Base-by-base conservation (phyloP, 2,113 vertebrate genomes). In the Lasiurus borealis region DNA sequence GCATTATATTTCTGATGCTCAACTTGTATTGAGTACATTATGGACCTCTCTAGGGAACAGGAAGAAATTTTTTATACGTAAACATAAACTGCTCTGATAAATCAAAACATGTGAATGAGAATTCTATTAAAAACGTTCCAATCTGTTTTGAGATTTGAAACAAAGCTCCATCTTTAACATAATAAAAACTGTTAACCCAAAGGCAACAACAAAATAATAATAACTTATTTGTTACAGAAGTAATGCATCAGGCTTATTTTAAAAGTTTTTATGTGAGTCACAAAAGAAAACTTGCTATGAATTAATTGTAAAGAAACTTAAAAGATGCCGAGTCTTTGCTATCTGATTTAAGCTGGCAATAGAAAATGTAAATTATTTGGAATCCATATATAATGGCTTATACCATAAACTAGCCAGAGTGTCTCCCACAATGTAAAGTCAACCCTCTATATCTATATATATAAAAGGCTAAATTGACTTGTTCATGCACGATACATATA, bases 31-130 rank as follows among this genome's bases (percentile, higher is more conserved):
- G 86, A 97, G 94, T 97, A 95, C 96, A 97, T 98, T 97, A 98
- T 27, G 52, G 97, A 98, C 96, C 97, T 97, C 98, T 98, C 98
- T 57, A 95, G 98, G 97, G 98, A 98, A 77, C 16, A 87, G 78
- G 96, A 98, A 97, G 95, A 96, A 93, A 92, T 83, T 84, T 97
- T 98, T 98, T 98, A 98, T 91, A 98, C 97, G 96, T 97, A 98
- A 98, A 98, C 80, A 98, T 96, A 96, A 98, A 98, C 97, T 93
- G 88, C 52, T 97, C 95, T 98, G 95, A 98, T 98, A 98, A 98
- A 98, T 98, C 97, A 98, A 98, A 98, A 98, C 93, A 98, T 97
- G 97, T 83, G 98, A 98, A 98, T 98, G 80, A 98, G 94, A 96
- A 93, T 97, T 96, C 81, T 97, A 78, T 92, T 95, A 68, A 95